Percentiles rank a stretch among this genome's conserved stretches.
Evolutionary conservation across 2,113 vertebrate species (phyloP).

Genomic region (Bubo bubo): DNA sequence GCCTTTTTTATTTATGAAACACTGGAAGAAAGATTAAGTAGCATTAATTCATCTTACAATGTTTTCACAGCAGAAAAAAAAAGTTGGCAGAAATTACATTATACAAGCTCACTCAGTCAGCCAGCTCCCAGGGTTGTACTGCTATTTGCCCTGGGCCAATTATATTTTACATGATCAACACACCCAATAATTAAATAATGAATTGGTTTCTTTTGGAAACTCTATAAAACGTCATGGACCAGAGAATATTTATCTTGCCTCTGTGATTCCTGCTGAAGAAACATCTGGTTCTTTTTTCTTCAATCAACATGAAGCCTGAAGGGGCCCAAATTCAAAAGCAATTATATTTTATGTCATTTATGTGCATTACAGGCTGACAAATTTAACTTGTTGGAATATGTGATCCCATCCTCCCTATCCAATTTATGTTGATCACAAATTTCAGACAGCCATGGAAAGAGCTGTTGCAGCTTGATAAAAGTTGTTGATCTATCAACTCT

Average conservation of each 20-base stretch:
- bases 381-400: slow-evolving; percentile 78
- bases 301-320: slow-evolving; percentile 76
- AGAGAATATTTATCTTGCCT: slow-evolving; percentile 74
- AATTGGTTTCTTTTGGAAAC: slow-evolving; percentile 76
- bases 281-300: slow-evolving; percentile 82
- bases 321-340: slow-evolving; percentile 74
- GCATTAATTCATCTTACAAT: slow-evolving; percentile 64
- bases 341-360: slow-evolving; percentile 80
- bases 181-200: slow-evolving; percentile 77
- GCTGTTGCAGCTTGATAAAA: slow-evolving; percentile 75
- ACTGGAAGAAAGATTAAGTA: slow-evolving; percentile 58
- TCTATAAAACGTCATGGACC: slow-evolving; percentile 62
- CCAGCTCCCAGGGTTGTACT: slow-evolving; percentile 51
- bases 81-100: slow-evolving; percentile 63
- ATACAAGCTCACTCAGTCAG: slow-evolving; percentile 54
- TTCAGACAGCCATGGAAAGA: slow-evolving; percentile 73
- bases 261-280: slow-evolving; percentile 69
- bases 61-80: slow-evolving; percentile 64
- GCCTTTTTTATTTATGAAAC: slow-evolving; percentile 66
- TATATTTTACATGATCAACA: slow-evolving; percentile 73
- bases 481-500: slow-evolving; percentile 74
- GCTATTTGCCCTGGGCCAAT: slow-evolving; percentile 72
- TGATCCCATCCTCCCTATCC: slow-evolving; percentile 71
- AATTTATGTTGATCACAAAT: slow-evolving; percentile 75
- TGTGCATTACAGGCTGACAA: slow-evolving; percentile 74